Base-by-base conservation (phyloP, 2,113 vertebrate species). In the Ondatra zibethicus region DNA sequence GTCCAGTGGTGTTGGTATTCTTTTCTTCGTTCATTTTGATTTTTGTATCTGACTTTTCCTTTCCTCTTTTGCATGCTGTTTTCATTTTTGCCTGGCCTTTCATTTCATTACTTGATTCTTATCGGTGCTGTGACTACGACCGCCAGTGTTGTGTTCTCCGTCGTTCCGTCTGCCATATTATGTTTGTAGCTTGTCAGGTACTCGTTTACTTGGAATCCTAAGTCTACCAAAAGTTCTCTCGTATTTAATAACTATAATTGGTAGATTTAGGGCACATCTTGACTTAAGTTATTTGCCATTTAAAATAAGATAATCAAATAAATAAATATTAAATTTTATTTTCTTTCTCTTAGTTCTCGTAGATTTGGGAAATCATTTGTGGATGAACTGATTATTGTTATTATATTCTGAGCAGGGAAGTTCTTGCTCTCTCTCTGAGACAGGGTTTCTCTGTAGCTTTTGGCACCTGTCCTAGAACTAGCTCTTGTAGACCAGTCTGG, bases 311-410 rank as follows among this genome's bases (percentile, higher is more conserved):
- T 39, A 73, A 23, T 91, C 36, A 21, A 65, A 14, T 68, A 66
- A 50, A 77, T 55, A 47, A 50, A 77, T 8, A 50, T 94, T 36
- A 93, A 77, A 11, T 75, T 91, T 65, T 70, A 45, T 96, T 88
- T 90, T 31, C 63, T 23, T 93, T 65, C 45, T 72, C 42, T 29
- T 89, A 65, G 23, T 81, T 95, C 78, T 70, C 52, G 16, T 19
- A 93, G 36, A n/a, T 91, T 96, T 7, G 58, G 42, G 76, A 91
- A 94, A 89, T 75, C 25, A 75, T 81, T 95, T 92, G 29, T 89
- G 63, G 5, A 70, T 96, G 50, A 94, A 78, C 66, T 96, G 73
- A 7, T 94, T 42, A 25, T 91, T 96, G 36, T 85, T 72, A 39
- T 77, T 61, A 2, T 12, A 73, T 94, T 36, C n/a, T 87, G 33